Percentiles rank a stretch among this genome's conserved stretches.
These are phyloP conservation scores for Aphaenogaster rudis DNA, from an alignment of 1,140 invertebrate genomes.

Conservation along the genomic window DNA sequence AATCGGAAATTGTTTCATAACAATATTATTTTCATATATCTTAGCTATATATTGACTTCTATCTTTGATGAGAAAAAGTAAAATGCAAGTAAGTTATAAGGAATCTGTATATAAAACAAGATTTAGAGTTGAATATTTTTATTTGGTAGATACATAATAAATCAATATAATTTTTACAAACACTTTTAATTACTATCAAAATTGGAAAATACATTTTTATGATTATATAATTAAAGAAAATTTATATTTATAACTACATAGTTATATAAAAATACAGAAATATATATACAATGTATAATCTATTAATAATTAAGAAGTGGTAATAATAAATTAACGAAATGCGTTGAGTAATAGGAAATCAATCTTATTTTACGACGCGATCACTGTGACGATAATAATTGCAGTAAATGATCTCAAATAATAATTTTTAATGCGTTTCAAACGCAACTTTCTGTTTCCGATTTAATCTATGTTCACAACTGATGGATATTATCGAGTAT, in stretches of 20 bases:
- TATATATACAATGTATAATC: not conserved
- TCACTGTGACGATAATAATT: not conserved
- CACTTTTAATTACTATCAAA: not conserved
- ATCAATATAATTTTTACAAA: not conserved
- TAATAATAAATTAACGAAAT: conserved; percentile 15
- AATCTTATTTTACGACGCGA: not conserved
- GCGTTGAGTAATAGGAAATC: not conserved
- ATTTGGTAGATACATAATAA: not conserved
- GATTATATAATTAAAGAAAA: not conserved
- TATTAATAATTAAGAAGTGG: not conserved
- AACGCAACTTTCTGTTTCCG: not conserved
- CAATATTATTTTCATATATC: not conserved
- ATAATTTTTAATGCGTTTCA: not conserved
- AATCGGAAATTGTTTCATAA: not conserved
- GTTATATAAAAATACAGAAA: not conserved
- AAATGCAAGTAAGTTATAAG: not conserved
- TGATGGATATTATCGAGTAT: not conserved
- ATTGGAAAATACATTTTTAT: not conserved
- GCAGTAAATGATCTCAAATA: not conserved
- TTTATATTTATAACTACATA: not conserved
- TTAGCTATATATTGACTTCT: not conserved
- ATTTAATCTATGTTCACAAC: not conserved
- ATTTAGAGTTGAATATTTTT: not conserved
- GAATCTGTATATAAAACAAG: not conserved
- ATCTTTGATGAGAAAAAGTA: not conserved